Percentiles rank a stretch among this genome's conserved stretches.
Evolutionary conservation across 2,797 vertebrate genomes (phyloP).

Genomic region (Sebastes kiyomatsui): DNA sequence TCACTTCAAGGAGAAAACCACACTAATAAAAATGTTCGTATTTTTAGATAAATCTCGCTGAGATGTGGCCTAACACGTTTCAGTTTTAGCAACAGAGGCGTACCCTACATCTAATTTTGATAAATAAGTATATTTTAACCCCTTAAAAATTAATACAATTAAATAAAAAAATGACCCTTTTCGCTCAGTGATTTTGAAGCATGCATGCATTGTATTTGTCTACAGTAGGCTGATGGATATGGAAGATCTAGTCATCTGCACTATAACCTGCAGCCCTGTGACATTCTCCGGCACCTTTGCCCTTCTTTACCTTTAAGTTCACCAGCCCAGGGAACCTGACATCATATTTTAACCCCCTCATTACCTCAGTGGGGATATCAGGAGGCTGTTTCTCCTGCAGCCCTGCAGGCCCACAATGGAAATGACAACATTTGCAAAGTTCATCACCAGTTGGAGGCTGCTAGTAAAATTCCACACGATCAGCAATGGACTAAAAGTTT

Average conservation of each 20-base stretch:
- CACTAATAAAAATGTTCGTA: conserved; percentile 24
- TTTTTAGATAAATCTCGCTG: conserved; percentile 4
- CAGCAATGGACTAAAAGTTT: neutral
- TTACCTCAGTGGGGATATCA: conserved; percentile 17
- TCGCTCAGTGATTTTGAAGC: neutral
- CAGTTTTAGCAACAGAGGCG: conserved; percentile 16
- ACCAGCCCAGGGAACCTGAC: conserved; percentile 27
- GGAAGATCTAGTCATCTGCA: conserved; percentile 3
- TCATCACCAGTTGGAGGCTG: conserved; percentile 2
- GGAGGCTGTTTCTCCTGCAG: conserved; percentile 4
- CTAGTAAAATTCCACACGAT: neutral
- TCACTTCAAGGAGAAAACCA: conserved; percentile 28
- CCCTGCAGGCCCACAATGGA: neutral
- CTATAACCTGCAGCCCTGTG: neutral
- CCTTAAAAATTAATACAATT: neutral
- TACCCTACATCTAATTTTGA: neutral
- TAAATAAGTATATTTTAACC: too few relatives aligned
- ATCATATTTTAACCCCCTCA: conserved; percentile 55
- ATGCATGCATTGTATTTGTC: neutral
- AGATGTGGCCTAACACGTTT: conserved; percentile 12
- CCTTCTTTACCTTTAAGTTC: conserved; percentile 46
- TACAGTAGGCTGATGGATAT: neutral
- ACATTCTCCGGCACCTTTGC: conserved; percentile 27
- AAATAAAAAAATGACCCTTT: neutral
- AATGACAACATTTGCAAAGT: conserved; percentile 35